Conservation (phyloP, 2,113 vertebrate species). For the Lepus timidus region DNA sequence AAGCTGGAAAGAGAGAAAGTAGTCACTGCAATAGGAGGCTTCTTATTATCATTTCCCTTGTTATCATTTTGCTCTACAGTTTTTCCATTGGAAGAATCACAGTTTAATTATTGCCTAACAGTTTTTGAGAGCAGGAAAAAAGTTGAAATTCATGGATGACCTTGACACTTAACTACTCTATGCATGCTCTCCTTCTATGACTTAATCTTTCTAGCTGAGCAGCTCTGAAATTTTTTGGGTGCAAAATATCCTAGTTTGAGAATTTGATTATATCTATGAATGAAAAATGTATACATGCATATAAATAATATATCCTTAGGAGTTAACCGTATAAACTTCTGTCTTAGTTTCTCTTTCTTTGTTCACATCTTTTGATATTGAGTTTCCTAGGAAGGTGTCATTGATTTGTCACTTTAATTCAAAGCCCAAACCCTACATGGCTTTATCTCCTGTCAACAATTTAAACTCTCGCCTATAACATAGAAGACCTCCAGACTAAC, state of each 20-base stretch:
- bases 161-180: background rate
- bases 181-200: background rate
- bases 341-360: background rate
- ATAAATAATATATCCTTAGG: background rate
- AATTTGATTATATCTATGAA: background rate
- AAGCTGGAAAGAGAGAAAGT: background rate
- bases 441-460: background rate
- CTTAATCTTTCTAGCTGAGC: background rate
- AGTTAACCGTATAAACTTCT: background rate
- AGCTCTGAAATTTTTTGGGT: background rate
- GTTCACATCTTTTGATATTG: background rate
- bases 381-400: background rate
- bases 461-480: background rate
- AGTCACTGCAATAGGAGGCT: background rate
- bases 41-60: too few relatives aligned
- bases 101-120: slow-evolving; percentile 40
- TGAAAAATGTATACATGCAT: background rate
- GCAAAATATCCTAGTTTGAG: slow-evolving; percentile 24
- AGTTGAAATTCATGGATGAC: background rate
- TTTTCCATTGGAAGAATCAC: background rate
- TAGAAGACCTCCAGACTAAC: background rate
- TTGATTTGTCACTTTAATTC: background rate
- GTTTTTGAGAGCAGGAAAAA: background rate
- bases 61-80: background rate
- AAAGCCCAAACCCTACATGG: background rate